Base-by-base conservation (phyloP, 2,113 vertebrate species). In the Cottus gobio region DNA sequence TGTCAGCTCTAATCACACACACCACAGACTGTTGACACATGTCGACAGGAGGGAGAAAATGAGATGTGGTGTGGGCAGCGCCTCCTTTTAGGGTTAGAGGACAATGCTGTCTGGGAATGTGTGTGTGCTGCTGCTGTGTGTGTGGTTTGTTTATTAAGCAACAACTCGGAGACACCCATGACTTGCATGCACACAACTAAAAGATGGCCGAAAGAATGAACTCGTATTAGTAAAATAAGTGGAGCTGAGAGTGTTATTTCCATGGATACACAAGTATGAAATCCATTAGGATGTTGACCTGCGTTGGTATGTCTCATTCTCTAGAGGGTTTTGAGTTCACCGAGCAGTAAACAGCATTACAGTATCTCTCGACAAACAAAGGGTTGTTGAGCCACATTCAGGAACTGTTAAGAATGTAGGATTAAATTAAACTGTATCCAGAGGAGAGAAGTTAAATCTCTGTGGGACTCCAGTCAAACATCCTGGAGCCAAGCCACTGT, bases 231-330 rank as follows among this genome's bases (percentile, higher is more conserved):
- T 24, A 28, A 67, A 63, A 58, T 31, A 46, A 37, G 26, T 34
- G 31, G 18, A 34, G 18, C 48, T 56, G 12, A 1, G 44, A 37
- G 46, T 18, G 30, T 58, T 54, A 76, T 88, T 83, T 72, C 82
- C 79, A 86, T 78, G 79, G 84, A 70, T 78, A 88, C 84, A 24
- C 36, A 75, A 69, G 9, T 26, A 58, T 24, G 46, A 37, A 67
- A 64, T 42, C 48, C 16, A 56, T 50, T 61, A n/a, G 52, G 74
- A 65, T 75, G 77, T 22, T 46, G 65, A 74, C 71, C 82, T 57
- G 26, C 30, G 79, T 31, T 46, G 71, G 58, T 58, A 58, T 65
- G 54, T 68, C 24, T 79, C 44, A 80, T 83, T 75, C 72, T 75
- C 54, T 48, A 60, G 28, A 75, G 31, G 72, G 24, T 71, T 83